Base-by-base conservation (phyloP, 1,140 invertebrate species). In the Megathymus violae region DNA sequence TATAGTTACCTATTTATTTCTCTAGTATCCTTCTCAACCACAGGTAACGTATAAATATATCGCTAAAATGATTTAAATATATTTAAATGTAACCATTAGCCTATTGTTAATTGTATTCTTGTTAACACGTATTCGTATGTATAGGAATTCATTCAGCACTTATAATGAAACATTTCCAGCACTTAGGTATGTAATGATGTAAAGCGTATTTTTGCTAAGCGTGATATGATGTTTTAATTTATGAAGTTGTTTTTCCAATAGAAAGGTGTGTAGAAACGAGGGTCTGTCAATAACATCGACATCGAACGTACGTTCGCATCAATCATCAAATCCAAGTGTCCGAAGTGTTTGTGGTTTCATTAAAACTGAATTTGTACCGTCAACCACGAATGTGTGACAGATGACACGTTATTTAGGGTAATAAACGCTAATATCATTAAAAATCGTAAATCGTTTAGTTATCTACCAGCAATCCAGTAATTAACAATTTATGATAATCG, bases 261-360 rank as follows among this genome's bases (percentile, higher is more conserved):
- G 25, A 16, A 4, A 16, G 27, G 13, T 34, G n/a, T n/a, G n/a
- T n/a, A n/a, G n/a, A 22, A 11, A 1, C 38, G 17, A 36, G 14
- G 50, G 25, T 5, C 38, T 15, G 15, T 41, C 38, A 22, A 56
- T 56, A 34, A 31, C 44, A 25, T 10, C 22, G 22, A 44, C 44
- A 56, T 43, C 9, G 36, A 22, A 56, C 13, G 14, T 16, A 15
- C 1, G 22, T 36, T 36, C 10, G 40, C 44, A 56, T 56, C 52
- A 56, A 43, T 44, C n/a, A 14, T 22, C 52, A 22, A 56, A 56
- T 31, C 31, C 52, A 22, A 16, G 25, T 19, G 51, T 25, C 38
- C 38, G 10, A 15, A 43, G 38, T 5, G 15, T 43, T 19, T 22
- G 48, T 11, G 50, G 34, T 52, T 40, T 34, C 16, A n/a, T 51